A percentile compares a stretch with the other conserved stretches of the same genome.
Evolutionary conservation across 2,888 invertebrate genomes (phyloP).

Genomic region (Scaeva pyrastri): DNA sequence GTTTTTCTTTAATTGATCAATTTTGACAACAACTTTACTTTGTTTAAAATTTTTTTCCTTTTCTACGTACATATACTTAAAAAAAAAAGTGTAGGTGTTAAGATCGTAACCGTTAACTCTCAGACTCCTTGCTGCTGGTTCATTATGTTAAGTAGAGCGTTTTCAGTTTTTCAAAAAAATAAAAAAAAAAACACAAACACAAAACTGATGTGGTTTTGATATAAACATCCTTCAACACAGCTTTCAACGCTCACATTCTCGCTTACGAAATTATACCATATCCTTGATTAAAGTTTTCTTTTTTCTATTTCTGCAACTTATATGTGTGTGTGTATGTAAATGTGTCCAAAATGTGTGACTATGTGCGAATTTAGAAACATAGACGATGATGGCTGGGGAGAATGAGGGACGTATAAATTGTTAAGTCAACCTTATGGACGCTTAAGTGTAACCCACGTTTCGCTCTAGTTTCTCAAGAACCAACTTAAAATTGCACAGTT

Average conservation of each 20-base stretch:
- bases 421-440: slow-evolving; percentile 72
- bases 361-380: slow-evolving; percentile 5
- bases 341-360: neutral
- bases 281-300: slow-evolving; percentile 16
- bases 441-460: slow-evolving; percentile 75
- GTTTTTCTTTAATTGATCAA: neutral
- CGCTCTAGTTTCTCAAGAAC: slow-evolving; percentile 66
- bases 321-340: no score
- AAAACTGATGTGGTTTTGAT: slow-evolving; percentile 24
- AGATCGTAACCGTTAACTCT: slow-evolving; percentile 37
- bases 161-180: slow-evolving; percentile 46
- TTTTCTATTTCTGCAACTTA: neutral
- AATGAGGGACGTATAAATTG: slow-evolving; percentile 54
- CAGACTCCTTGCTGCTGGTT: slow-evolving; percentile 18
- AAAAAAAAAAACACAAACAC: no score
- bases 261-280: slow-evolving; percentile 45
- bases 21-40: neutral
- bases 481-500: neutral
- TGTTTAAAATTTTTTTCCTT: neutral
- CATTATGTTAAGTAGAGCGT: slow-evolving; percentile 43
- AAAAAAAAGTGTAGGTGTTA: slow-evolving; percentile 42
- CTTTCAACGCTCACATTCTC: slow-evolving; percentile 60
- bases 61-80: no score
- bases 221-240: slow-evolving; percentile 33
- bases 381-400: slow-evolving; percentile 2